Base-by-base conservation (phyloP, 2,888 invertebrate genomes). In the Geotrupes spiniger region DNA sequence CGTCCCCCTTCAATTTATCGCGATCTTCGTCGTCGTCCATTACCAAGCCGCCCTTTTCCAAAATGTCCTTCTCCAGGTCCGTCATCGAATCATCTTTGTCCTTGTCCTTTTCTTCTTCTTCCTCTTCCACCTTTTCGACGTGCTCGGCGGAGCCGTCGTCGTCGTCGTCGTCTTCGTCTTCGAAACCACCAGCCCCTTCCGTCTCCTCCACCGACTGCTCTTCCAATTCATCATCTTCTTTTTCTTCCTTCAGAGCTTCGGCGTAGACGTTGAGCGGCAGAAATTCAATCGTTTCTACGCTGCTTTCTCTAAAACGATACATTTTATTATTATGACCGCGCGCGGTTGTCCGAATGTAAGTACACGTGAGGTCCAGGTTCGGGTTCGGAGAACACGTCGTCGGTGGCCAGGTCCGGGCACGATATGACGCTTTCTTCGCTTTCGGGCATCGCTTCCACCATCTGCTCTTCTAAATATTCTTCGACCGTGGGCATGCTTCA, bases 91-190 rank as follows among this genome's bases (percentile, higher is more conserved):
- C 58, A 6, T 21, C 21, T 21, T 6, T n/a, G n/a, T n/a, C 54
- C n/a, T 58, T 40, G 14, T 45, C 29, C 25, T 36, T 39, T 29
- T 55, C 54, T 15, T 53, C 56, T 42, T 51, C 57, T 16, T 53
- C 48, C 2, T 59, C 62, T 46, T 59, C 59, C 40, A 61, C 57
- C 36, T 44, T 49, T 36, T 56, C 46, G n/a, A 27, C 36, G 9
- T 10, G 28, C 10, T 36, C 44, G 14, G 28, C 27, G 14, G 31
- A 17, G 10, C 42, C 43, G 8, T 46, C 45, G 10, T 14, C 42
- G 31, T 52, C 51, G 16, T 51, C 50, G 45, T 46, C 21, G 6
- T 43, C 16, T 42, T 49, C 49, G 8, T 48, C 50, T 29, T 49
- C 36, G 33, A 15, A 38, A 14, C 50, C 49, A 45, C 49, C 46